These are phyloP conservation scores for Magallana ariakensis DNA, from an alignment of 1,140 invertebrate species.

Conservation along the genomic window DNA sequence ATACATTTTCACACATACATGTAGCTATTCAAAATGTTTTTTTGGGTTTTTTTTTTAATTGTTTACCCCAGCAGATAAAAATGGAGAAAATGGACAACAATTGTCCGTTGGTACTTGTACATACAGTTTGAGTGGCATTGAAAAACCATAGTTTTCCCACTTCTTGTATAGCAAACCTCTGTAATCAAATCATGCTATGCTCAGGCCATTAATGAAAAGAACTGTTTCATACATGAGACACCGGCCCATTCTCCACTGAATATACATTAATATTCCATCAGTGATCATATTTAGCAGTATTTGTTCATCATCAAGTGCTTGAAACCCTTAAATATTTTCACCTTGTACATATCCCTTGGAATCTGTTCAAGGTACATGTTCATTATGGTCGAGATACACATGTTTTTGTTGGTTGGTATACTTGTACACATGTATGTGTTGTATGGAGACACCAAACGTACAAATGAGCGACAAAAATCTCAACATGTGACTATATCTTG, in stretches of 20 bases:
- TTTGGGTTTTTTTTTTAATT: no score
- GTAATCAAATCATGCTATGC: no score
- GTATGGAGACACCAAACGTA: not conserved
- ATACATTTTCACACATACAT: not conserved
- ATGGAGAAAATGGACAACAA: no score
- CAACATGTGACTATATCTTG: conserved; percentile 6
- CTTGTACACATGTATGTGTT: not conserved
- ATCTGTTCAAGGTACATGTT: conserved; percentile 3
- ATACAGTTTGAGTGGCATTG: no score
- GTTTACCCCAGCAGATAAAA: no score
- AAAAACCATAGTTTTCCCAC: no score
- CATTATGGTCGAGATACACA: not conserved
- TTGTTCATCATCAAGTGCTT: conserved; percentile 29
- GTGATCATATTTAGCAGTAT: conserved; percentile 10
- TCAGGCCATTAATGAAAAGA: no score
- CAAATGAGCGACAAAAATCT: not conserved
- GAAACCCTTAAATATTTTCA: not conserved
- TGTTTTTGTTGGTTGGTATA: not conserved
- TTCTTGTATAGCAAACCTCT: no score
- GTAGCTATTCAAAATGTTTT: no score
- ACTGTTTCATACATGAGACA: no score
- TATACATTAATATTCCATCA: not conserved
- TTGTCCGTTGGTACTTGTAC: no score
- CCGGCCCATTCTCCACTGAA: not conserved
- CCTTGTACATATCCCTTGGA: conserved; percentile 3